These are phyloP conservation scores for Podarcis lilfordi DNA, from an alignment of 2,797 vertebrate genomes.

Conservation along the genomic window DNA sequence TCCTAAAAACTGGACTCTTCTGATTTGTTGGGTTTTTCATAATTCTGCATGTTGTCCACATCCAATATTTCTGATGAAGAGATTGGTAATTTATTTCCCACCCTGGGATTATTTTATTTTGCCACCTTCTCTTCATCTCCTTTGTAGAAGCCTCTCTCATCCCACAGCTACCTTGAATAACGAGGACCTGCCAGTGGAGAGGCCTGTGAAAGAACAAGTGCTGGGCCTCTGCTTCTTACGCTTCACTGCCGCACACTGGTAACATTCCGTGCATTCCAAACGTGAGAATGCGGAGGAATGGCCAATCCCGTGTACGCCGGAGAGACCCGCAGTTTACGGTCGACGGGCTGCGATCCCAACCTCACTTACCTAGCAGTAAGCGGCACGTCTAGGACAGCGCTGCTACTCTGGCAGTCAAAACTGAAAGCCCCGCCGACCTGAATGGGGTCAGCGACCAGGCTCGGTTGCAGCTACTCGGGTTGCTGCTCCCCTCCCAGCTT, in stretches of 20 bases:
- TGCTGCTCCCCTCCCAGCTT: neutral
- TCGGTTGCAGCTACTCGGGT: neutral
- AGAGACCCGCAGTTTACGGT: neutral
- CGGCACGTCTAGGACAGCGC: too few relatives aligned
- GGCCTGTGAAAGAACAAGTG: neutral
- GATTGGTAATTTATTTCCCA: too few relatives aligned
- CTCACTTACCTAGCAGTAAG: too few relatives aligned
- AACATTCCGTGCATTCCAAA: neutral
- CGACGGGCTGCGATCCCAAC: too few relatives aligned
- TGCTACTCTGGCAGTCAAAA: neutral
- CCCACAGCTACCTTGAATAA: neutral
- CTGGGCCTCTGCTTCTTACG: neutral
- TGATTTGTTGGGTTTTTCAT: neutral
- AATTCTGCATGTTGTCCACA: neutral
- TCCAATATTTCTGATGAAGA: neutral
- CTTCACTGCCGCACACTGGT: neutral
- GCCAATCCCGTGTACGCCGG: neutral
- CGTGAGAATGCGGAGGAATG: neutral
- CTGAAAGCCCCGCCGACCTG: neutral
- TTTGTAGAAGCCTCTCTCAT: neutral
- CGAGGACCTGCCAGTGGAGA: neutral
- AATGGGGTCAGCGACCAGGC: neutral
- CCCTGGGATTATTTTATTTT: neutral
- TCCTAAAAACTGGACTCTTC: neutral
- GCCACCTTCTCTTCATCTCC: too few relatives aligned